Evolutionary conservation across 2,888 invertebrate genomes (phyloP).

Genomic region (Ochropacha duplaris): DNA sequence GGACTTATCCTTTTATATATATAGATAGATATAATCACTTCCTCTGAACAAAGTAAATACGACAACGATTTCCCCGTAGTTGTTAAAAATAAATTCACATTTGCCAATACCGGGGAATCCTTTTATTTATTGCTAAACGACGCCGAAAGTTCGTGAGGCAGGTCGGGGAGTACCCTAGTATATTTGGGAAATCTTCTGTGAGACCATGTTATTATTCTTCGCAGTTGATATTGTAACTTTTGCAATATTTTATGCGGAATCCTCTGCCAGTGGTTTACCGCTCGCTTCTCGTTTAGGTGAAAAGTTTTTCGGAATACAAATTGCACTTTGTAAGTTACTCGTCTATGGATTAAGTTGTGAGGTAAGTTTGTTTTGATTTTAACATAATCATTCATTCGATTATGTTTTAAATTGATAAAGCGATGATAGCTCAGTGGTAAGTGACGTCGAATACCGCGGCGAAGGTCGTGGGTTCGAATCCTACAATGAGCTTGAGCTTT

Average conservation of each 20-base stretch:
- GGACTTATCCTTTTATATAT: too few species aligned
- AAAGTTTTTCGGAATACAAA: slow-evolving; percentile 35
- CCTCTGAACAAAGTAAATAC: background rate
- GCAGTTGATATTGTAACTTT: slow-evolving; percentile 45
- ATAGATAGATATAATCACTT: too few species aligned
- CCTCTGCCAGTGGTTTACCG: slow-evolving; percentile 18
- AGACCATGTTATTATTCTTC: slow-evolving; percentile 36
- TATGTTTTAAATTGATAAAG: too few species aligned
- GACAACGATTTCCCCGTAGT: slow-evolving; percentile 29
- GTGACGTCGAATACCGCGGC: too few species aligned
- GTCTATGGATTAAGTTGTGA: slow-evolving; percentile 15
- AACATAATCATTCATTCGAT: background rate
- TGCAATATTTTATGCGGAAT: slow-evolving; percentile 41
- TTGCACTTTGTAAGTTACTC: slow-evolving; percentile 29
- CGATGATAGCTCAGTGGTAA: too few species aligned
- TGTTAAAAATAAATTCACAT: slow-evolving; percentile 36
- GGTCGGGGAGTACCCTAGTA: slow-evolving; percentile 27
- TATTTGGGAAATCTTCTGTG: slow-evolving; percentile 8
- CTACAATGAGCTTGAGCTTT: too few species aligned
- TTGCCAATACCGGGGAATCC: slow-evolving; percentile 23
- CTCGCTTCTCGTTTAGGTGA: slow-evolving; percentile 26
- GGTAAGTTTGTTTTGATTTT: background rate
- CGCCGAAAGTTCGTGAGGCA: slow-evolving; percentile 42
- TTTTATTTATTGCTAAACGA: slow-evolving; percentile 52
- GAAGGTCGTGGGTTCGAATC: too few species aligned